Evolutionary conservation across 2,797 vertebrate species (phyloP).

Genomic region (Botia kubotai): DNA sequence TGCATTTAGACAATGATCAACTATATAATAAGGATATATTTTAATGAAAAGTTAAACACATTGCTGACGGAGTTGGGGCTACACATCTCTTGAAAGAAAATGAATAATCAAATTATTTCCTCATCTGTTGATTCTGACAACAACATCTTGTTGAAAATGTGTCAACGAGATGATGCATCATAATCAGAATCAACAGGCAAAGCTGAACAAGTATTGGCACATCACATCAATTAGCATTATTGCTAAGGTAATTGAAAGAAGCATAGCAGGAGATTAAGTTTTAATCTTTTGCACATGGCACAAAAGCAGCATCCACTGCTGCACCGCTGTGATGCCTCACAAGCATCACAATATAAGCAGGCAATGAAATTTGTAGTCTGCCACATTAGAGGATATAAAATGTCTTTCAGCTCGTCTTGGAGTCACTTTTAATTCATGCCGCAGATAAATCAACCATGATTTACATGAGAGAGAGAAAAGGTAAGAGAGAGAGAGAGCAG

Average conservation of each 20-base stretch:
- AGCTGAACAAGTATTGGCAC: constrained; percentile 48
- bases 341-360: constrained; percentile 44
- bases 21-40: not conserved
- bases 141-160: constrained; percentile 45
- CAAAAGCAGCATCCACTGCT: constrained; percentile 35
- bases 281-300: constrained; percentile 50
- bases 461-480: constrained; percentile 22
- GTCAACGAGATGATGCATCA: constrained; percentile 44
- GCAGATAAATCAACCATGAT: constrained; percentile 49
- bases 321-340: constrained; percentile 34
- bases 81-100: constrained; percentile 20
- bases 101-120: constrained; percentile 19
- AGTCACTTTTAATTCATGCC: constrained; percentile 44
- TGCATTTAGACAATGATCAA: not conserved
- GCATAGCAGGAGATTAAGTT: constrained; percentile 51
- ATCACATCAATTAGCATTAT: constrained; percentile 59
- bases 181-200: constrained; percentile 50
- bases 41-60: not conserved
- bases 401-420: constrained; percentile 37
- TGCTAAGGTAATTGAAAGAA: constrained; percentile 58
- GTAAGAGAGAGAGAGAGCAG: not conserved
- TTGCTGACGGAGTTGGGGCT: not conserved
- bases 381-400: constrained; percentile 49
- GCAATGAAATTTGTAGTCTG: constrained; percentile 58
- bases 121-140: constrained; percentile 32